Evolutionary conservation across 2,888 invertebrate species (phyloP).

Genomic region (Drosophila parthenogenetica): DNA sequence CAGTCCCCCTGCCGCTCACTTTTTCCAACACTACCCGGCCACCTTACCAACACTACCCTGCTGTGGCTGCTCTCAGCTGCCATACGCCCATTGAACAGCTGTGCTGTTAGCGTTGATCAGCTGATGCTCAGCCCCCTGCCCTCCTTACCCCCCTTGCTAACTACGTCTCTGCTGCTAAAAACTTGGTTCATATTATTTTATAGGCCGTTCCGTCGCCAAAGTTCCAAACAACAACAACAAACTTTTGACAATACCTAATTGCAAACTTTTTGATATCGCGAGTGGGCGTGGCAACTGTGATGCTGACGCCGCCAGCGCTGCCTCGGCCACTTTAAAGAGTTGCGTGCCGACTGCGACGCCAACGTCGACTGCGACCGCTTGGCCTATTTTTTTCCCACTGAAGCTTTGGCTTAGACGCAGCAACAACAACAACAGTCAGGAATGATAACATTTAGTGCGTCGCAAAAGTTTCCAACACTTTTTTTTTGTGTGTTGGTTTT

Average conservation of each 20-base stretch:
- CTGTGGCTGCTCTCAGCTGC: neutral
- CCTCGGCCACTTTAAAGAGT: constrained; percentile 45
- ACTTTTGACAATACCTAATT: constrained; percentile 79
- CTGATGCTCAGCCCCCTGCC: constrained; percentile 19
- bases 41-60: too few relatives aligned
- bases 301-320: constrained; percentile 16
- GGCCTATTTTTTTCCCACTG: constrained; percentile 62
- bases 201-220: constrained; percentile 77
- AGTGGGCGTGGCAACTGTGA: constrained; percentile 41
- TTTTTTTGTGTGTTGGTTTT: constrained; percentile 30
- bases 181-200: constrained; percentile 65
- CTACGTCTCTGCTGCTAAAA: constrained; percentile 17
- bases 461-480: constrained; percentile 70
- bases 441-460: constrained; percentile 76
- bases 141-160: neutral
- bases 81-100: constrained; percentile 45
- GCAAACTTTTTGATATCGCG: constrained; percentile 73
- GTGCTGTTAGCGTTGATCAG: constrained; percentile 43
- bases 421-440: constrained; percentile 42
- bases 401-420: constrained; percentile 57
- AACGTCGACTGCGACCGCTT: constrained; percentile 33
- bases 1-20: neutral
- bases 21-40: too few relatives aligned
- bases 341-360: constrained; percentile 32
- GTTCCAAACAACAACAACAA: constrained; percentile 62